These are phyloP conservation scores for Polyodon spathula DNA, from an alignment of 2,113 vertebrate genomes.

Conservation along the genomic window DNA sequence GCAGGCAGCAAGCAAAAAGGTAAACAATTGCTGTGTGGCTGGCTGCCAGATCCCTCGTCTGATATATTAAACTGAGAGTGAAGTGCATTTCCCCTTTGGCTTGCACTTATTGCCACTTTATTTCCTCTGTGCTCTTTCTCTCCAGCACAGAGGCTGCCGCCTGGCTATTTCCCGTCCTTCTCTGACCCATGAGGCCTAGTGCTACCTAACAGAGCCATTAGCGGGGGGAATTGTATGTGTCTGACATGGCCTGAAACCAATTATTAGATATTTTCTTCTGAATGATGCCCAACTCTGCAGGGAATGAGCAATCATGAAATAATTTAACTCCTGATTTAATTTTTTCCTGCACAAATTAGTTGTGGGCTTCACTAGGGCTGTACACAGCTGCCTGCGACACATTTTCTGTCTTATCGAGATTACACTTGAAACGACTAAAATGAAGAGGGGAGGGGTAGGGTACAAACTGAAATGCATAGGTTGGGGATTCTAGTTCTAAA, in stretches of 20 bases:
- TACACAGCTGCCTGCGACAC: conserved; percentile 53
- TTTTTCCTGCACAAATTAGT: conserved; percentile 83
- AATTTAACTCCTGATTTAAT: conserved; percentile 97
- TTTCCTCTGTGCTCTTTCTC: conserved; percentile 77
- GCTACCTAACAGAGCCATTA: conserved; percentile 84
- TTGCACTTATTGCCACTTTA: conserved; percentile 97
- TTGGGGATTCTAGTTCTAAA: conserved; percentile 50
- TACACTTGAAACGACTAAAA: conserved; percentile 51
- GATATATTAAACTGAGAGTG: conserved; percentile 94
- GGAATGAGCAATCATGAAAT: conserved; percentile 96
- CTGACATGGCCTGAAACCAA: conserved; percentile 94
- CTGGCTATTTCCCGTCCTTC: conserved; percentile 78
- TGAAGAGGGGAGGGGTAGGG: conserved; percentile 6
- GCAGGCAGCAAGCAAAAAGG: conserved; percentile 96
- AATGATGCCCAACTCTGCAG: conserved; percentile 87
- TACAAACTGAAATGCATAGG: neutral
- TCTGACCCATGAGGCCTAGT: conserved; percentile 80
- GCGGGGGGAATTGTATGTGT: conserved; percentile 89
- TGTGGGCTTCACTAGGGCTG: conserved; percentile 52
- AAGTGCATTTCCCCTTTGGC: conserved; percentile 95
- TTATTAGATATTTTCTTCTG: conserved; percentile 96
- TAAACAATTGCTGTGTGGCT: conserved; percentile 98
- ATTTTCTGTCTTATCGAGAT: conserved; percentile 55
- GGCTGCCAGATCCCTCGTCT: conserved; percentile 83
- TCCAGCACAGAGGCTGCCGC: conserved; percentile 54